phyloP scores from a whole-genome alignment of 2,797 vertebrate genomes.

The Spinus pinus region DNA sequence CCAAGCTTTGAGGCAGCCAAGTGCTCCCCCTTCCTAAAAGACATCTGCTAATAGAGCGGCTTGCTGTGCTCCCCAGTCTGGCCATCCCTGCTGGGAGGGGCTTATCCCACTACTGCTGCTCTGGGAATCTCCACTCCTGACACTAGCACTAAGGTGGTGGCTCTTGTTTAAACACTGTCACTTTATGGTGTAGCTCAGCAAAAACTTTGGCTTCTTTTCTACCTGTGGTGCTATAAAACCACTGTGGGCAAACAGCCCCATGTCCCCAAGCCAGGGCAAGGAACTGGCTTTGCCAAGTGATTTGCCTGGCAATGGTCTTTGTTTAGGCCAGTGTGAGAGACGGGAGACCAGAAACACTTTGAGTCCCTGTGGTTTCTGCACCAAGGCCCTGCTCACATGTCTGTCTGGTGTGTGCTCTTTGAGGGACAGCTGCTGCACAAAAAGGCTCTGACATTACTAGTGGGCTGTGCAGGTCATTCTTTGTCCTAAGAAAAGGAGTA shows the following conservation, averaged over 20 bases:
- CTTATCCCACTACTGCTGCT: background rate
- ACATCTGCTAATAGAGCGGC: background rate
- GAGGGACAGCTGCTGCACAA: rapidly evolving
- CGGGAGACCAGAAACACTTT: background rate
- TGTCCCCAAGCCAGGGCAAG: background rate
- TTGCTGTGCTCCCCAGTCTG: background rate
- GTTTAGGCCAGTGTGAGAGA: background rate
- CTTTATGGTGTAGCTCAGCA: background rate
- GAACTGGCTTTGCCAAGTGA: background rate
- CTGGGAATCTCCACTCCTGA: background rate
- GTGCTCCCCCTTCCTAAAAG: background rate
- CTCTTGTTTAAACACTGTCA: background rate
- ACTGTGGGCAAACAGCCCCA: background rate
- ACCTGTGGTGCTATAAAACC: background rate
- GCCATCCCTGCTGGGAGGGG: background rate
- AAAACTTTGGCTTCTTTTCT: background rate
- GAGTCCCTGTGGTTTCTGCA: background rate
- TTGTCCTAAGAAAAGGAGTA: background rate
- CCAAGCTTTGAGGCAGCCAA: background rate
- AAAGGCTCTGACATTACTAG: background rate
- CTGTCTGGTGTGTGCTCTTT: background rate
- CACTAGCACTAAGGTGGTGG: rapidly evolving
- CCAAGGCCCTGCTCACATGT: rapidly evolving
- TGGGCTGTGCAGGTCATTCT: background rate
- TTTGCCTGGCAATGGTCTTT: background rate